Evolutionary conservation across 2,113 vertebrate species (phyloP).

Genomic region (Hemichromis elongatus): DNA sequence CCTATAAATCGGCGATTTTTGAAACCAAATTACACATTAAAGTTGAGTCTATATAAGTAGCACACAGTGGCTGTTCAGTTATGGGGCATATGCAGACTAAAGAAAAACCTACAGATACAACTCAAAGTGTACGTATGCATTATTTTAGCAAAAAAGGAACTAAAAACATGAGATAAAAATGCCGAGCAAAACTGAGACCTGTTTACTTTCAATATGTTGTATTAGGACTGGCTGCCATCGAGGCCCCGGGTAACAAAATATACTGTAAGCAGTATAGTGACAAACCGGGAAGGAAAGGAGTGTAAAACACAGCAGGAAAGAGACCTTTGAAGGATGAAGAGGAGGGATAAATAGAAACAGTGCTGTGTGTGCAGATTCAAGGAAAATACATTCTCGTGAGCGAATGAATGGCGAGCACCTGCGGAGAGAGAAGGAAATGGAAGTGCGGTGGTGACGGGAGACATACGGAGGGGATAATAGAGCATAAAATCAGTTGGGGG

Average conservation of each 20-base stretch:
- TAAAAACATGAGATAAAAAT: not conserved
- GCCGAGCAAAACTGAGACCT: not conserved
- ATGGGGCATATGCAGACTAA: not conserved
- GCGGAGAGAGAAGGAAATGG: not conserved
- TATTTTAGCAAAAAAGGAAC: accelerated
- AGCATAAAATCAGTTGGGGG: not conserved
- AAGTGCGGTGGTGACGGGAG: not conserved
- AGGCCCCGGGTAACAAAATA: not conserved
- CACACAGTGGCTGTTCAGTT: not conserved
- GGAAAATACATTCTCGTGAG: not conserved
- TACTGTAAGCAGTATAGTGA: not conserved
- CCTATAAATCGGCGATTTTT: not conserved
- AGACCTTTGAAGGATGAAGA: not conserved
- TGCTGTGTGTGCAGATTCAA: not conserved
- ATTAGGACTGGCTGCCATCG: not conserved
- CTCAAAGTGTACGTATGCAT: not conserved
- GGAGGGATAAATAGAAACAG: not conserved
- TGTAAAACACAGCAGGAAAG: not conserved
- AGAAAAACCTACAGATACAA: not conserved
- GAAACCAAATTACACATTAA: not conserved
- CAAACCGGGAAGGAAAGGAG: not conserved
- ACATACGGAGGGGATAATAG: not conserved
- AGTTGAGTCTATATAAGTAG: not conserved
- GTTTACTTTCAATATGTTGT: not conserved
- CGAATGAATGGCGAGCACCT: not conserved